phyloP scores from a whole-genome alignment of 2,797 vertebrate species.

The Psittacula derbiana region DNA sequence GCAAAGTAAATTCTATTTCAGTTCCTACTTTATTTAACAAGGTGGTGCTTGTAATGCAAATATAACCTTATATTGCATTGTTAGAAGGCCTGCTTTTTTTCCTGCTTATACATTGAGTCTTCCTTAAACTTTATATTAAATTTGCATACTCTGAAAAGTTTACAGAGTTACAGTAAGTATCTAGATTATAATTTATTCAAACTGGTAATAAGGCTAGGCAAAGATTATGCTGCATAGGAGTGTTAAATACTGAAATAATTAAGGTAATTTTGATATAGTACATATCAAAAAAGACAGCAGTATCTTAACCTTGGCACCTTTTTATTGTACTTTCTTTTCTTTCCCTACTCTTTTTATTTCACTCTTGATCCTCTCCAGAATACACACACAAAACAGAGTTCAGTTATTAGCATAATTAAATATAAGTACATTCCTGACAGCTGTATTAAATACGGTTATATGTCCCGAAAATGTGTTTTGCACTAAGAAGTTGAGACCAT shows the following conservation, averaged over 20 bases:
- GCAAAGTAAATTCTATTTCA: background rate
- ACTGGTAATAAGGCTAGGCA: background rate
- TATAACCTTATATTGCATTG: background rate
- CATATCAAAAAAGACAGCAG: background rate
- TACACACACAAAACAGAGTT: background rate
- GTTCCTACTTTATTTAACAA: background rate
- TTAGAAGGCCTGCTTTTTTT: background rate
- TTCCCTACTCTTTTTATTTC: background rate
- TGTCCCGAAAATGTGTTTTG: background rate
- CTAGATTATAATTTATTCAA: background rate
- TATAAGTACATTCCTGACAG: background rate
- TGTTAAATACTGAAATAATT: background rate
- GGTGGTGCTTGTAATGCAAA: background rate
- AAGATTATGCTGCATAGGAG: background rate
- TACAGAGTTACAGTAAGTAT: background rate
- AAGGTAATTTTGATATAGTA: background rate
- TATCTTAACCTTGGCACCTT: background rate
- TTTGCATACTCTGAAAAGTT: background rate
- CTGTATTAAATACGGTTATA: background rate
- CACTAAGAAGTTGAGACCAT: background rate
- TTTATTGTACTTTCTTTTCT: background rate
- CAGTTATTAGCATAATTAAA: background rate
- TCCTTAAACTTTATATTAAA: background rate
- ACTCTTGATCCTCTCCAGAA: background rate
- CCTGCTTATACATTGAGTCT: background rate